phyloP scores from a whole-genome alignment of 2,113 vertebrate genomes.

The Pantherophis guttatus region DNA sequence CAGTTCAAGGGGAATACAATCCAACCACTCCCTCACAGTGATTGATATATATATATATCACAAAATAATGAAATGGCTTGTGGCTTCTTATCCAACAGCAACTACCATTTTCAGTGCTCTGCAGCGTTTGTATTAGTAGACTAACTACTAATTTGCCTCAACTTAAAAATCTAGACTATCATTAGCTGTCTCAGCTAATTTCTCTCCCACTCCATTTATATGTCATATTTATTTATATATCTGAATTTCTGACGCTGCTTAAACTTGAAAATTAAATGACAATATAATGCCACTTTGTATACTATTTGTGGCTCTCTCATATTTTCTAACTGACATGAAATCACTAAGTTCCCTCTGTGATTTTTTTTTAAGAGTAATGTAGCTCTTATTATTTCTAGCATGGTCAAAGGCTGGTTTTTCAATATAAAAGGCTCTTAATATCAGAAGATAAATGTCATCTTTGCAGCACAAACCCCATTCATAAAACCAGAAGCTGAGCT shows the following conservation, averaged over 20 bases:
- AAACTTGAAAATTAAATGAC: not conserved
- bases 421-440: not conserved
- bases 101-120: constrained; percentile 17
- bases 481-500: not conserved
- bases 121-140: constrained; percentile 17
- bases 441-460: not conserved
- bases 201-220: not conserved
- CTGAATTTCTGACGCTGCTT: not conserved
- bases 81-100: constrained; percentile 40
- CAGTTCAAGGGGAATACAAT: no score
- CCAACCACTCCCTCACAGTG: no score
- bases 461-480: not conserved
- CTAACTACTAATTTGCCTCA: not conserved
- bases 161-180: not conserved
- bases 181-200: not conserved
- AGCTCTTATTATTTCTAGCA: not conserved
- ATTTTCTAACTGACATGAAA: not conserved
- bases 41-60: no score
- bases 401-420: not conserved
- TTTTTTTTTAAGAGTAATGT: not conserved
- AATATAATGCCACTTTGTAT: not conserved
- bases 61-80: constrained; percentile 23
- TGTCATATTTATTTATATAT: not conserved
- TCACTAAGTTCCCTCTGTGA: not conserved
- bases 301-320: not conserved